Evolutionary conservation across 2,888 invertebrate genomes (phyloP).

Genomic region (Hydrotaea diabolus): DNA sequence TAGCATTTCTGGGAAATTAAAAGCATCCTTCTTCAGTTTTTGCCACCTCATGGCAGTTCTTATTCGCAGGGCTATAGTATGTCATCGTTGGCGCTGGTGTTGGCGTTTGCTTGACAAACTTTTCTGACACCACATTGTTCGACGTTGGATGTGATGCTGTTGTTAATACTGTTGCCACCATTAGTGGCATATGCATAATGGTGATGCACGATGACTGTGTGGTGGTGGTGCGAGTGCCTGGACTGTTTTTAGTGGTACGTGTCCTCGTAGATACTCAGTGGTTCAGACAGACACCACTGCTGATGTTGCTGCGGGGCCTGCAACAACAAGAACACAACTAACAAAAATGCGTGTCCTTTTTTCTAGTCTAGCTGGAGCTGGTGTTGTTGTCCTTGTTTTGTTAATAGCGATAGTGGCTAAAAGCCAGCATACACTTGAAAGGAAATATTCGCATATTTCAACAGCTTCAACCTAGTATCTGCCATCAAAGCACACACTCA

Average conservation of each 20-base stretch:
- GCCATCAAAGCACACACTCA: neutral
- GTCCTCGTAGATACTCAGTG: too few relatives aligned
- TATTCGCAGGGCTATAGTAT: neutral
- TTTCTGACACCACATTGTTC: neutral
- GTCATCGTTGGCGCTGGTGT: neutral
- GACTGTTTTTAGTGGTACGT: neutral
- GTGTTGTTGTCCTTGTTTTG: neutral
- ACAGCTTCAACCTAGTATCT: neutral
- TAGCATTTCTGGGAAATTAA: neutral
- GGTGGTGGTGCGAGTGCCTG: neutral
- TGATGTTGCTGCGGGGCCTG: neutral
- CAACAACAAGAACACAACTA: neutral
- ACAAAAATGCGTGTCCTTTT: neutral
- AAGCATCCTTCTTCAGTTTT: neutral
- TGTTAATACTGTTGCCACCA: slow-evolving; percentile 58
- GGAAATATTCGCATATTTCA: slow-evolving; percentile 29
- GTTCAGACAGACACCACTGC: too few relatives aligned
- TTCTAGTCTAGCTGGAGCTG: neutral
- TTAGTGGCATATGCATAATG: slow-evolving; percentile 56
- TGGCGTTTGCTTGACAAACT: neutral
- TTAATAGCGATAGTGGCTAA: slow-evolving; percentile 12
- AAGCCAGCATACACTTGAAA: slow-evolving; percentile 14
- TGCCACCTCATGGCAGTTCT: neutral
- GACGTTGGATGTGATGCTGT: slow-evolving; percentile 13
- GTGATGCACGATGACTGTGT: neutral